Conservation (phyloP, 2,113 vertebrate species). For the Hippolais icterina region DNA sequence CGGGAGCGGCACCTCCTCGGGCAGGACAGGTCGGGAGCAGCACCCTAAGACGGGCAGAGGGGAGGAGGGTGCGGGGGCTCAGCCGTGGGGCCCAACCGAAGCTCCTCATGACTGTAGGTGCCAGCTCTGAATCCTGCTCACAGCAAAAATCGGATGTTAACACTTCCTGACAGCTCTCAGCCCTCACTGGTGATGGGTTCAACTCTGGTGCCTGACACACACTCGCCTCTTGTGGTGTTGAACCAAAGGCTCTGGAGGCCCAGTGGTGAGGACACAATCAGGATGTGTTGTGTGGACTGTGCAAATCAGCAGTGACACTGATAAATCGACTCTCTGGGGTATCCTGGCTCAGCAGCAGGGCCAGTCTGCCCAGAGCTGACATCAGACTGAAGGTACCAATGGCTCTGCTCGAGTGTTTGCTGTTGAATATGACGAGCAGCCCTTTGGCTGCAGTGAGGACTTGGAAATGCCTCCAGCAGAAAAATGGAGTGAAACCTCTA, state of each 20-base stretch:
- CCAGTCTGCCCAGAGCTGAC: not conserved
- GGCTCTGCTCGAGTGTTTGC: not conserved
- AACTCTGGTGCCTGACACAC: not conserved
- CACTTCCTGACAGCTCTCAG: fast-evolving
- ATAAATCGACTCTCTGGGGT: not conserved
- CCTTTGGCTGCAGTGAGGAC: not conserved
- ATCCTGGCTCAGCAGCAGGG: not conserved
- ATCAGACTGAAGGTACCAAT: not conserved
- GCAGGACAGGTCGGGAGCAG: not conserved
- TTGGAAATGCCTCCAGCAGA: not conserved
- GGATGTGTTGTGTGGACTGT: fast-evolving
- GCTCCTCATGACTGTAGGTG: not conserved
- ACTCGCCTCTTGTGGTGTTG: fast-evolving
- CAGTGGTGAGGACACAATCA: fast-evolving
- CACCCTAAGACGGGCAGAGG: not conserved
- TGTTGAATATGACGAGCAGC: not conserved
- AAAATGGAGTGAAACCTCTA: not conserved
- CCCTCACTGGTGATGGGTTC: not conserved
- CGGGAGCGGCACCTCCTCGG: not conserved
- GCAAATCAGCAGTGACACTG: not conserved
- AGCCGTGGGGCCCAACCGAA: not conserved
- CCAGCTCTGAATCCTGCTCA: not conserved
- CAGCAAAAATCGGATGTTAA: not conserved
- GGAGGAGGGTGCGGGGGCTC: not conserved
- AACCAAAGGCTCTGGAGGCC: not conserved